Evolutionary conservation across 35 echinoderm and acorn worm genomes (phyloP), one percentile per base, ranked within the genome.

Genomic region (Ophiothrix spiculata): DNA sequence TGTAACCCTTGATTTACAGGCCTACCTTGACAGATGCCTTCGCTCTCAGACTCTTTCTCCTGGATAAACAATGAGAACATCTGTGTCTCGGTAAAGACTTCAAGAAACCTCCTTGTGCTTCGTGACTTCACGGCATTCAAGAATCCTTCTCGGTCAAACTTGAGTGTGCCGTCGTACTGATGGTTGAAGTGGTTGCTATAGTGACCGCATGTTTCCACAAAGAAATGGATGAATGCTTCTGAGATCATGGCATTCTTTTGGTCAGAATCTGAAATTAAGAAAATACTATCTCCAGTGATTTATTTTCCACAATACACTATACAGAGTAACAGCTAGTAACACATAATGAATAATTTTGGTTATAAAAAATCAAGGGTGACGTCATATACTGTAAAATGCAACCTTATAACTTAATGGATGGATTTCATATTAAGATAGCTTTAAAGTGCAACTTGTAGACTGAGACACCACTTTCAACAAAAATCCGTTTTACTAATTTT

Each of bases 31-130:
- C 54, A 29, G 4, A 93, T 83, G 32, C 91, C 91, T 77, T 91
- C 91, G 11, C 88, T 91, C 35, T 97, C 94, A 11, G 92, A 40
- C 69, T 98, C 95, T 35, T 94, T 93, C 81, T 98, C 95, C 78
- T 98, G 95, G 49, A 98, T 98, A 74, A 98, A 98, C 33, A 98
- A 63, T 8, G 95, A 93, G 82, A 98, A 98, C 95, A 98, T 98
- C 79, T 98, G 95, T 8, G 91, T 91, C 78, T 98, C 95, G 2
- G 77, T 91, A 89, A 98, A 98, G 16, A 98, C 91, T 63, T 98
- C 95, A 19, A 98, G 86, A 85, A 98, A 98, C 33, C 85, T 84
- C 75, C 83, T 42, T 19, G 84, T 75, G 86, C 95, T 98, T 37
- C 91, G 90, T 14, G 95, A 98, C 4, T 64, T 56, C 12, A 90